phyloP scores from a whole-genome alignment of 2,888 invertebrate species.

The Aleiodes testaceus region DNA sequence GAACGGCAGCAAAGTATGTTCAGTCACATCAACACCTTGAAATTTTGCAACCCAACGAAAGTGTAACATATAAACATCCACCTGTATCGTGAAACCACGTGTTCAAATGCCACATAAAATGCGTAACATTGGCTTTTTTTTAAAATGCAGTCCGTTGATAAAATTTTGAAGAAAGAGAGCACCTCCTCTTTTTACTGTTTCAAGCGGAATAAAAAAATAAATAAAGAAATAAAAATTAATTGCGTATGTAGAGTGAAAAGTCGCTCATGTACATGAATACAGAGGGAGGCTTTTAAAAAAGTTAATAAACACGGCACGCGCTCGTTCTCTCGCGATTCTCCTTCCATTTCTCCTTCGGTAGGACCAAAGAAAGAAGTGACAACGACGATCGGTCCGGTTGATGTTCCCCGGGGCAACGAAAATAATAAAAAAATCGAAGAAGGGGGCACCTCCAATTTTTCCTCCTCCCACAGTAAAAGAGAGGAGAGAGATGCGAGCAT shows the following conservation, averaged over 20 bases:
- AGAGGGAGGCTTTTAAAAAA: constrained; percentile 53
- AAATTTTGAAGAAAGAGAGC: constrained; percentile 40
- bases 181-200: too few species aligned
- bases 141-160: constrained; percentile 49
- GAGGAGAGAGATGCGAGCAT: constrained; percentile 27
- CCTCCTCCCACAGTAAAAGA: too few species aligned
- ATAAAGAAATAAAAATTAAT: constrained; percentile 43
- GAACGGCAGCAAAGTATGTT: constrained; percentile 2
- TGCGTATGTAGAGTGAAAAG: constrained; percentile 30
- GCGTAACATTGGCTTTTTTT: constrained; percentile 40
- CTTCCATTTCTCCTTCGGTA: constrained; percentile 35
- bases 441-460: neutral
- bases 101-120: too few species aligned
- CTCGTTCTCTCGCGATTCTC: constrained; percentile 48
- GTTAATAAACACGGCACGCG: constrained; percentile 66
- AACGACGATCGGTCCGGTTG: constrained; percentile 25
- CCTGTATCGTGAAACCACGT: too few species aligned
- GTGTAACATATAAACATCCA: too few species aligned
- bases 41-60: too few species aligned
- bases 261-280: constrained; percentile 28
- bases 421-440: neutral
- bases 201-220: constrained; percentile 57
- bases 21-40: neutral
- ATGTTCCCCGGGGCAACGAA: constrained; percentile 9
- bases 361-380: constrained; percentile 38